Evolutionary conservation across 2,113 vertebrate species (phyloP).

Genomic region (Thamnophis sirtalis): DNA sequence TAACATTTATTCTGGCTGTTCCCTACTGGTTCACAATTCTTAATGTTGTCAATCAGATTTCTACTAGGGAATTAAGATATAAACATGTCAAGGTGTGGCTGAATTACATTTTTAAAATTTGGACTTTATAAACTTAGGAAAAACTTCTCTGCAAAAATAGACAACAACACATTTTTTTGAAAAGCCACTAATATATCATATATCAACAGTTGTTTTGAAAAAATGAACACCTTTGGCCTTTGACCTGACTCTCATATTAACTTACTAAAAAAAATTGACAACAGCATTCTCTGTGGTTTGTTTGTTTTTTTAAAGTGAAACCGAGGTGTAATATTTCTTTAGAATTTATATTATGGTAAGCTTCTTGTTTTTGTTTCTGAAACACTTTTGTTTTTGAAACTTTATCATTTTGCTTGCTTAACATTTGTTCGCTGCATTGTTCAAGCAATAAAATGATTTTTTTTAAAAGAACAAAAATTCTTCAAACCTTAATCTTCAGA

Average conservation of each 20-base stretch:
- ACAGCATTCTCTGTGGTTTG: not conserved
- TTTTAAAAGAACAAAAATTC: not conserved
- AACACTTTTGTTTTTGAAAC: not conserved
- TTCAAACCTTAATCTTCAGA: not conserved
- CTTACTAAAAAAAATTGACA: not conserved
- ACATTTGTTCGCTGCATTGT: not conserved
- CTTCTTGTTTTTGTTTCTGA: not conserved
- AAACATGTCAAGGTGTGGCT: not conserved
- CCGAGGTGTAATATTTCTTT: not conserved
- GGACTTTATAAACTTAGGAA: not conserved
- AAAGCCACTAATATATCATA: not conserved
- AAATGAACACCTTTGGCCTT: not conserved
- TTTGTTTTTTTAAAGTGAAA: not conserved
- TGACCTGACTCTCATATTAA: not conserved
- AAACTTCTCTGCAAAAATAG: not conserved
- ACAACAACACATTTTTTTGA: not conserved
- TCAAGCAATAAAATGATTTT: not conserved
- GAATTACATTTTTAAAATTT: not conserved
- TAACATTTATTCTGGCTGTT: not conserved
- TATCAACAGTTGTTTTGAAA: not conserved
- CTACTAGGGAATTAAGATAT: not conserved
- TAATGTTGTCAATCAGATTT: not conserved
- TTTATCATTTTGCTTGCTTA: not conserved
- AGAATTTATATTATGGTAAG: not conserved
- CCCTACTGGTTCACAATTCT: not conserved